Base-by-base conservation (phyloP, 2,113 vertebrate species). In the Mugil cephalus region DNA sequence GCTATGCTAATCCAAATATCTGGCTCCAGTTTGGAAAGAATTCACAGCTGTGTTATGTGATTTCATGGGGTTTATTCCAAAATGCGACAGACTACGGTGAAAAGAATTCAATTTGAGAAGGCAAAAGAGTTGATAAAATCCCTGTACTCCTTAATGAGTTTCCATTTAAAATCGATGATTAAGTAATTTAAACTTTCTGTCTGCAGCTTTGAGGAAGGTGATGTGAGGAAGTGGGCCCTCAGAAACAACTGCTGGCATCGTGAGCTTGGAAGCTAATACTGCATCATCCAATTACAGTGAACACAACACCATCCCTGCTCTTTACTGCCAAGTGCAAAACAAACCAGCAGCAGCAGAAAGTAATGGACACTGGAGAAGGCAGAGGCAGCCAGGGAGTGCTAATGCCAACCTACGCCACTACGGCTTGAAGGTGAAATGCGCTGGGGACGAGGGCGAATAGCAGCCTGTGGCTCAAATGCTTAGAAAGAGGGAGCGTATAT, bases 1-100 rank as follows among this genome's bases (percentile, higher is more conserved):
- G 24, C 68, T 40, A 36, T 1, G 42, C 65, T 80, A 69, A 87
- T 85, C 83, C 66, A 50, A 52, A 82, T 76, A 54, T 73, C 83
- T 75, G 72, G 76, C 70, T 69, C 40, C 19, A 34, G 61, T 75
- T 60, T 69, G 76, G 51, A 69, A 54, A 77, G 51, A 51, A 78
- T 40, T 65, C 71, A 46, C 65, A 77, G 69, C 75, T 77, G 83
- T 56, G 60, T 79, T 77, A 17, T 24, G 52, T 67, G 51, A 71
- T 74, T 61, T 55, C 34, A 17, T 10, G 13, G n/a, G 10, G 30
- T 68, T 43, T 47, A 34, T 69, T 66, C 9, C 19, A 52, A 71
- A 71, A 74, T 30, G 18, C 53, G 56, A 47, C 63, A 36, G 60
- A 56, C 45, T 75, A 34, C 17, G 38, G 51, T 36, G 14, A n/a